Base-by-base conservation (phyloP, 92 coral and sea anemone genomes). In the Zoanthus gigantus region DNA sequence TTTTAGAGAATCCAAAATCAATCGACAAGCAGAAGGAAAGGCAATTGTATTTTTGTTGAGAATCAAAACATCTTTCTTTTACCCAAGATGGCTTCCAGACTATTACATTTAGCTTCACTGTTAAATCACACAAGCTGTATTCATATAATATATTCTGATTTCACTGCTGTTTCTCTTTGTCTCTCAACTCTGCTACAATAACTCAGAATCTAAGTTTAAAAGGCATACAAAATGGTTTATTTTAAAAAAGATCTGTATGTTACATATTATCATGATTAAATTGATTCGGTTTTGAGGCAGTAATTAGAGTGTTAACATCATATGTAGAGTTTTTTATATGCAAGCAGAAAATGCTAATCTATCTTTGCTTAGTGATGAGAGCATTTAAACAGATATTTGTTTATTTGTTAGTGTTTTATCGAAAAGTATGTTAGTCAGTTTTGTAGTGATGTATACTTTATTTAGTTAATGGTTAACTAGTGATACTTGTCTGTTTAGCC, bases 221-320 rank as follows among this genome's bases (percentile, higher is more conserved):
- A 81, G 12, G 46, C 75, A 63, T 65, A 34, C 66, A 71, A 81
- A 79, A 81, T 28, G 60, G 11, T 18, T 63, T 58, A 15, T 90
- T 79, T 90, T 32, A 67, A 73, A 82, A 90, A 87, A 87, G 78
- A 80, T 69, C 71, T 80, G 63, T 37, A 79, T 72, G 84, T 85
- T 72, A 48, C 61, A 87, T 23, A 23, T 89, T 73, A 61, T 89
- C 76, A 80, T 76, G 74, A 65, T 87, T 80, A 87, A 90, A 87
- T 87, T 87, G 91, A 81, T 86, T 90, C 68, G 65, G 88, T 81
- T 90, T 73, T 63, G 77, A 85, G 82, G 58, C 72, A 60, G 72
- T 75, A 74, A 81, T 81, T 81, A 45, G 74, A 60, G 23, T 65
- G 61, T 81, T 80, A 65, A 34, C 61, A 44, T 80, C 45, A 81